Conservation (phyloP, 2,888 invertebrate genomes). For the Tyria jacobaeae region DNA sequence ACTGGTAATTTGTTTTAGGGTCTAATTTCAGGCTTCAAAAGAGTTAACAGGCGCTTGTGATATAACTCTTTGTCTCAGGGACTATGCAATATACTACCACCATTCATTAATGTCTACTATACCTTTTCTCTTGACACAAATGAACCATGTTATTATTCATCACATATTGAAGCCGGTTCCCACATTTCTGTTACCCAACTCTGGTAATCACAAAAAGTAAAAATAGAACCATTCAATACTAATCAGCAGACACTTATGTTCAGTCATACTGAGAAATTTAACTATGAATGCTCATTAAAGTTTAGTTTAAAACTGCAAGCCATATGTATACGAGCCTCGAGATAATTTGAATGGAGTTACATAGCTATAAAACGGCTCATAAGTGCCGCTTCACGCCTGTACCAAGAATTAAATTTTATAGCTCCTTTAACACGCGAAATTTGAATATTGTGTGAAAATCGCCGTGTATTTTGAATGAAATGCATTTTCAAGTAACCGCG, state of each 20-base stretch:
- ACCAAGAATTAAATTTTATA: constrained; percentile 67
- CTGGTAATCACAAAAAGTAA: constrained; percentile 28
- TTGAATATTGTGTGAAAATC: constrained; percentile 65
- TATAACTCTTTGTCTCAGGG: constrained; percentile 6
- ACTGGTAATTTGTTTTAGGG: constrained; percentile 13
- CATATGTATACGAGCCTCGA: constrained; percentile 46
- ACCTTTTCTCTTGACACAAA: constrained; percentile 16
- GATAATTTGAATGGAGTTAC: constrained; percentile 61
- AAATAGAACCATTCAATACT: constrained; percentile 46
- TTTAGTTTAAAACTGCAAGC: constrained; percentile 41
- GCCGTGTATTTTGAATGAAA: constrained; percentile 50
- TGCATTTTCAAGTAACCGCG: constrained; percentile 29
- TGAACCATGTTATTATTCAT: constrained; percentile 20
- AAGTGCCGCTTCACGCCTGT: constrained; percentile 67
- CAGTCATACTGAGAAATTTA: constrained; percentile 52
- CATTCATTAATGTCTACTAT: constrained; percentile 19
- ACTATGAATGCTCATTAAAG: constrained; percentile 57
- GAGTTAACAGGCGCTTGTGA: constrained; percentile 8
- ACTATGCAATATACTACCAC: constrained; percentile 13
- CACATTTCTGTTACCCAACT: constrained; percentile 23
- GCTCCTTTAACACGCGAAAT: constrained; percentile 69
- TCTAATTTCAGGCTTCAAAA: constrained; percentile 9
- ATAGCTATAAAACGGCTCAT: constrained; percentile 54
- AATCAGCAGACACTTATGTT: constrained; percentile 51
- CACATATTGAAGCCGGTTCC: constrained; percentile 21